phyloP scores from a whole-genome alignment of 2,113 vertebrate species.

The Alosa alosa region DNA sequence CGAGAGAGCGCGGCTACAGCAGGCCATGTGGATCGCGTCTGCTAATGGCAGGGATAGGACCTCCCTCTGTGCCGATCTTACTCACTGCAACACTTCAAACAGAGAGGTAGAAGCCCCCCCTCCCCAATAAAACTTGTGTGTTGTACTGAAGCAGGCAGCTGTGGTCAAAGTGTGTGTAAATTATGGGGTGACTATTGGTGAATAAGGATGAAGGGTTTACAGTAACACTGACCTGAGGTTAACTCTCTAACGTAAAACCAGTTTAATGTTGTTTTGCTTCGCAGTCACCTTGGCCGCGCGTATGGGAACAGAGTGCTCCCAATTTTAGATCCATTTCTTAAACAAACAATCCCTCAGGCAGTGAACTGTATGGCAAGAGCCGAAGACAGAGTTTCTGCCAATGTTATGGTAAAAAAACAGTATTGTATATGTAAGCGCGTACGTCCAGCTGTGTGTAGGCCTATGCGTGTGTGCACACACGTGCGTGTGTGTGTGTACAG shows the following conservation, averaged over 20 bases:
- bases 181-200: constrained; percentile 12
- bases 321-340: constrained; percentile 11
- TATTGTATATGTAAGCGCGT: neutral
- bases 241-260: constrained; percentile 8
- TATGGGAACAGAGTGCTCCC: neutral
- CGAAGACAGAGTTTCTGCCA: neutral
- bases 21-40: neutral
- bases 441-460: neutral
- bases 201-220: neutral
- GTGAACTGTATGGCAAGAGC: neutral
- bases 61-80: neutral
- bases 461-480: neutral
- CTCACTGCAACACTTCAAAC: constrained; percentile 13
- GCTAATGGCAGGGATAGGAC: neutral
- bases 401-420: neutral
- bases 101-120: neutral
- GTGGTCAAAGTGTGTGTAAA: constrained; percentile 14
- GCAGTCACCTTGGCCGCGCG: neutral
- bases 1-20: neutral
- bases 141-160: neutral
- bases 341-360: neutral
- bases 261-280: constrained; percentile 2
- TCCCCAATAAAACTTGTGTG: neutral
- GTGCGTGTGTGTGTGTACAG: neutral
- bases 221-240: neutral